A percentile compares a stretch with the other conserved stretches of the same genome.
phyloP scores from a whole-genome alignment of 2,888 invertebrate species.

The Cephus runcator region DNA sequence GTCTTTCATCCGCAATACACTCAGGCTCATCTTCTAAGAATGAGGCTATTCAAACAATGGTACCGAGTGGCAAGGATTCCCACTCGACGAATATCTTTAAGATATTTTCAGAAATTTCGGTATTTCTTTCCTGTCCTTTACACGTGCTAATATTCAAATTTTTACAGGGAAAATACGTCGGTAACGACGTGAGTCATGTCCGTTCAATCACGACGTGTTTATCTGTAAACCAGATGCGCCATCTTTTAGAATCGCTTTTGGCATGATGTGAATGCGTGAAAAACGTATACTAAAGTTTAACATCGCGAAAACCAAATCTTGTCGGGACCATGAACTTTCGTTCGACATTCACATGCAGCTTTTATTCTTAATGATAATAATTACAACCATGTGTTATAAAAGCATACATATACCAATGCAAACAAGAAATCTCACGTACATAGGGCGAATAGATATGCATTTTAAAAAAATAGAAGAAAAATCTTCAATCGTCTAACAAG shows the following conservation, averaged over 20 bases:
- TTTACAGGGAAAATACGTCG: not conserved
- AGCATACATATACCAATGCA: not conserved
- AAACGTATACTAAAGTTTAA: not conserved
- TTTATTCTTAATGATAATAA: not conserved
- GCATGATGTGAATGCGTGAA: not conserved
- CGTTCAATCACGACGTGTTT: not conserved
- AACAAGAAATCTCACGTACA: not conserved
- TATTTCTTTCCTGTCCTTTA: not conserved
- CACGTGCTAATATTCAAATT: not conserved
- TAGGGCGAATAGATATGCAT: not conserved
- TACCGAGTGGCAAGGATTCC: not conserved
- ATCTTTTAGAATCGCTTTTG: not conserved
- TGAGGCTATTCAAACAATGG: not conserved
- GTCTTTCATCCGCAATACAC: not conserved
- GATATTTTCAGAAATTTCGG: too few relatives aligned
- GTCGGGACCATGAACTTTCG: not conserved
- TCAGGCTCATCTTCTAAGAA: not conserved
- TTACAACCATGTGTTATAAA: not conserved
- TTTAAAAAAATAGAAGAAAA: not conserved
- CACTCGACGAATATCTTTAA: not conserved
- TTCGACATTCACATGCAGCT: not conserved
- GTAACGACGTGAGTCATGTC: not conserved
- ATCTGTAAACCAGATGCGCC: not conserved
- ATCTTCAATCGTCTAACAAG: not conserved
- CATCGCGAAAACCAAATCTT: not conserved